Evolutionary conservation across 2,797 vertebrate genomes (phyloP).

Genomic region (Falco naumanni): DNA sequence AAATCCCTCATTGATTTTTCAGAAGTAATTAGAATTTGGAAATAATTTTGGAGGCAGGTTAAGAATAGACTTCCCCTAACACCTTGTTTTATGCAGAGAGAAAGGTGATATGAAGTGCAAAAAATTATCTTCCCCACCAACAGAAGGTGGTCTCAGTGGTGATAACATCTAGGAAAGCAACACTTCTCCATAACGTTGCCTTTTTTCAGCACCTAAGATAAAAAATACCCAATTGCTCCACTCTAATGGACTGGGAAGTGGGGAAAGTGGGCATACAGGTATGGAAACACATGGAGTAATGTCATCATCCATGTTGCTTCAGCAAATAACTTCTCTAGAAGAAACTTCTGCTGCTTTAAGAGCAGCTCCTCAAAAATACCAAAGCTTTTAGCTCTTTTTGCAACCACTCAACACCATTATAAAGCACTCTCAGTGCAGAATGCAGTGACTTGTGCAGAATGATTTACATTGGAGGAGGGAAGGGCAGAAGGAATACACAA

Average conservation of each 20-base stretch:
- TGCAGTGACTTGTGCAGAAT: not conserved
- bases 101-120: not conserved
- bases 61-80: not conserved
- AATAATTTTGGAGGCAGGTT: not conserved
- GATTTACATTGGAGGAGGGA: not conserved
- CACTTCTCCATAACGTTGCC: not conserved
- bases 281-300: not conserved
- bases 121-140: not conserved
- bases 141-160: not conserved
- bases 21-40: not conserved
- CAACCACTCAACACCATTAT: not conserved
- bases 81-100: not conserved
- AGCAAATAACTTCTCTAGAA: not conserved
- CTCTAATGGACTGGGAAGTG: fast-evolving
- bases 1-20: not conserved
- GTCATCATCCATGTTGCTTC: not conserved
- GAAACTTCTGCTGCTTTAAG: not conserved
- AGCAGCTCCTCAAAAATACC: not conserved
- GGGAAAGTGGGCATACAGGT: not conserved
- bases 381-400: not conserved
- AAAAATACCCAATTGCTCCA: not conserved
- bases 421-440: not conserved
- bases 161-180: not conserved
- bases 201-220: not conserved
- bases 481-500: not conserved